These are phyloP conservation scores for Melitaea cinxia DNA, from an alignment of 1,140 invertebrate genomes.

Conservation along the genomic window DNA sequence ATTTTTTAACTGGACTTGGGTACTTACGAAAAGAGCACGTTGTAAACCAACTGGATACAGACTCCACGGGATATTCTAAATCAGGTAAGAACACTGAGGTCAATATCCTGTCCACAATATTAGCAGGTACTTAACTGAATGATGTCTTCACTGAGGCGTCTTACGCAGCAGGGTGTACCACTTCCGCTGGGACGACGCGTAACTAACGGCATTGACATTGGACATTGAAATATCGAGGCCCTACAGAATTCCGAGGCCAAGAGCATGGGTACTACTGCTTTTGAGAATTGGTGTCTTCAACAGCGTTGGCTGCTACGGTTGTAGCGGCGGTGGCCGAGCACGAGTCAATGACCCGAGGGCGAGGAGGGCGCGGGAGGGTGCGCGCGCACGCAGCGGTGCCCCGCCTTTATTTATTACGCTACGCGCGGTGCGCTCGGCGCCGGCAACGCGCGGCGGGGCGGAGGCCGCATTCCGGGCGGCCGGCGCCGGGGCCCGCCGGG, in stretches of 20 bases:
- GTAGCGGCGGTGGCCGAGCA: constrained; percentile 51
- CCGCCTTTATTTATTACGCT: constrained; percentile 81
- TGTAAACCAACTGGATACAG: too few relatives aligned
- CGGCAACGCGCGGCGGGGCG: constrained; percentile 73
- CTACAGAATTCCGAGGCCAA: constrained; percentile 50
- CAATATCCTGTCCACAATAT: constrained; percentile 50
- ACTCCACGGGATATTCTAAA: not conserved
- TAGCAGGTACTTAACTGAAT: constrained; percentile 49
- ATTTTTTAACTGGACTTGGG: not conserved
- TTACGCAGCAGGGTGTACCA: constrained; percentile 34
- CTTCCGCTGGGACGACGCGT: constrained; percentile 42
- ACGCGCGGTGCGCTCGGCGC: constrained; percentile 74
- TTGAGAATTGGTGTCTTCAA: constrained; percentile 61
- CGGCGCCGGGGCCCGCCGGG: constrained; percentile 54
- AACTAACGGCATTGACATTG: constrained; percentile 76
- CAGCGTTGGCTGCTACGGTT: constrained; percentile 51
- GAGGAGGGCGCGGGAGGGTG: constrained; percentile 74
- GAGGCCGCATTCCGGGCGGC: constrained; percentile 76
- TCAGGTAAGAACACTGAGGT: constrained; percentile 52
- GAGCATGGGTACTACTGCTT: constrained; percentile 54
- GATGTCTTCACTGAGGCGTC: constrained; percentile 32
- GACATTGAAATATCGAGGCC: constrained; percentile 38
- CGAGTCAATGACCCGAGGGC: constrained; percentile 75
- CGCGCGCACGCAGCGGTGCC: constrained; percentile 77
- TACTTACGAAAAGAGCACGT: too few relatives aligned